These are phyloP conservation scores for Cyclophora punctaria DNA, from an alignment of 2,888 invertebrate species.

Conservation along the genomic window DNA sequence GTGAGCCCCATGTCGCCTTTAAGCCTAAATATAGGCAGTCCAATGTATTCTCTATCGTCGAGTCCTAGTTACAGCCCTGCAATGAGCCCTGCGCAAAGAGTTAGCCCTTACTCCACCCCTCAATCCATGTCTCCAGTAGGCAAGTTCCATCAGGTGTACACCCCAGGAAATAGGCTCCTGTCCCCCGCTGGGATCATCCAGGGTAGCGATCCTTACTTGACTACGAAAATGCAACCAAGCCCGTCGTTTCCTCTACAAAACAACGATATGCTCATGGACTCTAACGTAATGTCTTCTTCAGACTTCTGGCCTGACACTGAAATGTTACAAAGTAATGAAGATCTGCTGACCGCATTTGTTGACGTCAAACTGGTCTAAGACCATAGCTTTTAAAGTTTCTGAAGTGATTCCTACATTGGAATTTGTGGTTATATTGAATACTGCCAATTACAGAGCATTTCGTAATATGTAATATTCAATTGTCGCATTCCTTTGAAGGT, in stretches of 20 bases:
- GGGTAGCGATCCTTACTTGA: constrained; percentile 57
- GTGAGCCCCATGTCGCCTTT: constrained; percentile 53
- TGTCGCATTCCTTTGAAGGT: constrained; percentile 30
- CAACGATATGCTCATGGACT: constrained; percentile 45
- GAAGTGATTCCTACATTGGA: constrained; percentile 9
- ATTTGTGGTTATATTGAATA: constrained; percentile 22
- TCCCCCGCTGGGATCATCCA: constrained; percentile 48
- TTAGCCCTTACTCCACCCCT: constrained; percentile 58
- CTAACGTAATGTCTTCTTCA: constrained; percentile 37
- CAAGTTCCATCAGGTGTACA: constrained; percentile 46
- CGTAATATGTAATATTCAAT: constrained; percentile 19
- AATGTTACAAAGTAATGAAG: constrained; percentile 50
- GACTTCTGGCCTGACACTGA: constrained; percentile 61
- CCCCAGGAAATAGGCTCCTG: constrained; percentile 38
- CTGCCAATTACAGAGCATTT: constrained; percentile 22
- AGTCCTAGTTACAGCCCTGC: constrained; percentile 61
- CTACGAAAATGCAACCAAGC: constrained; percentile 59
- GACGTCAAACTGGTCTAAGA: constrained; percentile 55
- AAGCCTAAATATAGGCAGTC: constrained; percentile 49
- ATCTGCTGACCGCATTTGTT: constrained; percentile 56
- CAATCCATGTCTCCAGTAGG: constrained; percentile 56
- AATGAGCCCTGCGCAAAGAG: constrained; percentile 30
- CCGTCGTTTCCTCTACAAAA: constrained; percentile 44
- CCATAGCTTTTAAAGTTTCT: background rate
- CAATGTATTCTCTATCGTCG: constrained; percentile 54